Conservation (phyloP, 2,888 invertebrate species). For the Drosophila eohydei region DNA sequence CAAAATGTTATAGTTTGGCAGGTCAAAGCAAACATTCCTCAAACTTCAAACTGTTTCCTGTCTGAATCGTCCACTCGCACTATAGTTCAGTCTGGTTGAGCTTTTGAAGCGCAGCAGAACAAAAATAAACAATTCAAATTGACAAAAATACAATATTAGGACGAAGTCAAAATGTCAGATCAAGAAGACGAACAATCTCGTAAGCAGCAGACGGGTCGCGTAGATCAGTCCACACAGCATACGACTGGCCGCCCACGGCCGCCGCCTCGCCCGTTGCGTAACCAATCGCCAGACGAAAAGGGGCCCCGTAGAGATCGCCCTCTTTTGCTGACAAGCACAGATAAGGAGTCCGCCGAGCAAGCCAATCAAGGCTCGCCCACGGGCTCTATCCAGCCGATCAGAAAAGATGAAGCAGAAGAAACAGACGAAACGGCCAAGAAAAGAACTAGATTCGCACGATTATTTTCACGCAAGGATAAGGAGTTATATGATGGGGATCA, state of each 20-base stretch:
- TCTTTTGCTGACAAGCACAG: neutral
- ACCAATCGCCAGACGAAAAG: neutral
- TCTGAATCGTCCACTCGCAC: slow-evolving; percentile 18
- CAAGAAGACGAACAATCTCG: neutral
- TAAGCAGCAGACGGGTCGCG: neutral
- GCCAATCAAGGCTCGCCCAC: neutral
- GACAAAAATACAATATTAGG: neutral
- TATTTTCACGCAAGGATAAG: neutral
- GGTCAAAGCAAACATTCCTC: slow-evolving; percentile 59
- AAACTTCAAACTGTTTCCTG: slow-evolving; percentile 39
- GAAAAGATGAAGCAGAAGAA: neutral
- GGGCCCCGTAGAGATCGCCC: neutral
- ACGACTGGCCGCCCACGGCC: slow-evolving; percentile 8
- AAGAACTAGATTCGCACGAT: neutral
- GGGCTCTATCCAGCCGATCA: neutral
- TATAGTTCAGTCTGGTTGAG: slow-evolving; percentile 14
- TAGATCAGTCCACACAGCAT: neutral
- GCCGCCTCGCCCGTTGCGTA: slow-evolving; percentile 5
- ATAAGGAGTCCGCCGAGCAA: too few species aligned
- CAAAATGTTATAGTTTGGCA: slow-evolving; percentile 20
- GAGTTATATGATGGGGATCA: neutral
- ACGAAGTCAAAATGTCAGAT: slow-evolving; percentile 23
- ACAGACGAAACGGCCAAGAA: neutral
- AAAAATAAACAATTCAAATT: slow-evolving; percentile 1
- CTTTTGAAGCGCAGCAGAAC: slow-evolving; percentile 13